A percentile compares a stretch with the other conserved stretches of the same genome.
phyloP scores from a whole-genome alignment of 2,113 vertebrate genomes.

The Lagopus leucura region DNA sequence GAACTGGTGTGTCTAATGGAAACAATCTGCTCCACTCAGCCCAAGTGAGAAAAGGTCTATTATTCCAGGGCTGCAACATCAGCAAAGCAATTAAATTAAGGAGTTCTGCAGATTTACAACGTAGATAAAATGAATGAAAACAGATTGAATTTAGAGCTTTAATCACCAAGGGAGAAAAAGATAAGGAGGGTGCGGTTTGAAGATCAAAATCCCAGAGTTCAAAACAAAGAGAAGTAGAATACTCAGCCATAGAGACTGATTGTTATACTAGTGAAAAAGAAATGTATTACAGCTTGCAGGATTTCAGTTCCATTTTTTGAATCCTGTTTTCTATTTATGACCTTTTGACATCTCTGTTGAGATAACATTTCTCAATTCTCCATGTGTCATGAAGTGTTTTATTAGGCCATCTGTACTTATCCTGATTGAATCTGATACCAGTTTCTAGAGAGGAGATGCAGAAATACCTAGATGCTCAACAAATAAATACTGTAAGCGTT shows the following conservation, averaged over 20 bases:
- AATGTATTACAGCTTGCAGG: not conserved
- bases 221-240: not conserved
- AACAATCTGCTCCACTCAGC: not conserved
- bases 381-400: not conserved
- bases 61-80: constrained; percentile 32
- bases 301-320: not conserved
- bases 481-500: not conserved
- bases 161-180: not conserved
- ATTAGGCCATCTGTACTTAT: not conserved
- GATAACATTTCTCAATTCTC: not conserved
- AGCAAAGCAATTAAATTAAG: constrained; percentile 46
- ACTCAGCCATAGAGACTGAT: not conserved
- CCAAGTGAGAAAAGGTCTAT: constrained; percentile 11
- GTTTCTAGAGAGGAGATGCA: not conserved
- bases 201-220: not conserved
- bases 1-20: constrained; percentile 13
- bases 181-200: not conserved
- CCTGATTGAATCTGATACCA: not conserved
- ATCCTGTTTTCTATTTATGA: not conserved
- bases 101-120: not conserved
- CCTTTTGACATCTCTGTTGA: not conserved
- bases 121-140: constrained; percentile 29
- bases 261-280: not conserved
- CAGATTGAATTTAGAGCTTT: constrained; percentile 30
- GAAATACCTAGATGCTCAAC: not conserved